Conservation (phyloP, 2,113 vertebrate species). For the Natator depressus region DNA sequence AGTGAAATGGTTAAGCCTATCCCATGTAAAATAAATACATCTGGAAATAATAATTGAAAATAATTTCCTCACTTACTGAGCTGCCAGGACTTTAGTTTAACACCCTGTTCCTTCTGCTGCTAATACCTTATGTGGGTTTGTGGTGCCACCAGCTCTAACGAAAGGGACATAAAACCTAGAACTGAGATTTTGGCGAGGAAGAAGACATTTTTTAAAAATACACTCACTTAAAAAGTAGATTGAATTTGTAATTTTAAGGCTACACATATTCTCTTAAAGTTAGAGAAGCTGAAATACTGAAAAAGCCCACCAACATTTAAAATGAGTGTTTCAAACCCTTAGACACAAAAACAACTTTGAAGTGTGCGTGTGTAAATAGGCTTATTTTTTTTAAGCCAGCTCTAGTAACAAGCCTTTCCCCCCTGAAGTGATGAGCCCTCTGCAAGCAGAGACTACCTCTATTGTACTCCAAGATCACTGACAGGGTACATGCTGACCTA, state of each 20-base stretch:
- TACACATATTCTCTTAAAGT: neutral
- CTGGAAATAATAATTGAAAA: neutral
- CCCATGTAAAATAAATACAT: neutral
- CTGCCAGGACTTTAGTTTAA: neutral
- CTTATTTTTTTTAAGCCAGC: neutral
- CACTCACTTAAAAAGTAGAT: too few relatives aligned
- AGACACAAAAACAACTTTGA: neutral
- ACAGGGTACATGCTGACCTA: neutral
- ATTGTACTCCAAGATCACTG: neutral
- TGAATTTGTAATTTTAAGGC: neutral
- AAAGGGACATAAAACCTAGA: rapidly evolving
- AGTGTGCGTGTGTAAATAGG: neutral
- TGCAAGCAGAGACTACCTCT: neutral
- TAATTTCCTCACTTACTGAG: neutral
- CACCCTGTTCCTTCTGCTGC: neutral
- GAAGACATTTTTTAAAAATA: rapidly evolving
- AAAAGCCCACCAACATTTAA: neutral
- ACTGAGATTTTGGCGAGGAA: neutral
- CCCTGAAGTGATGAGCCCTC: neutral
- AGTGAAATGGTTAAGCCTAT: neutral
- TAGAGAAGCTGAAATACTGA: neutral
- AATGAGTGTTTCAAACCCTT: rapidly evolving
- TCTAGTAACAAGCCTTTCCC: rapidly evolving
- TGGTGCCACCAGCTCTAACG: neutral
- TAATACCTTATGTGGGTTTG: neutral